Conservation (phyloP, 1,140 invertebrate species). For the Lutraria rhynchaena region DNA sequence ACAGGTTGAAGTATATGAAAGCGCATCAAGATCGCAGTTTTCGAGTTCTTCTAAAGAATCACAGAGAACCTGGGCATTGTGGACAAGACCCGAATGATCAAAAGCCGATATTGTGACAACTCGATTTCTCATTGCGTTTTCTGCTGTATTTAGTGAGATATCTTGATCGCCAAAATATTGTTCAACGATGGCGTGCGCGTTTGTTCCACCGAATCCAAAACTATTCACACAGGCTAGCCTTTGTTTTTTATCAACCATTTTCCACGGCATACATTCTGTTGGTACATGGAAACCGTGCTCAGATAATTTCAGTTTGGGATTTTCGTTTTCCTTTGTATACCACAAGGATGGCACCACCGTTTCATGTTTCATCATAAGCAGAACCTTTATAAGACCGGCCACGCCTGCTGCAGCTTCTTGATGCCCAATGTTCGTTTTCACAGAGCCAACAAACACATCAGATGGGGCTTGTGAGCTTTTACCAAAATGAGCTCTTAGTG, state of each 20-base stretch:
- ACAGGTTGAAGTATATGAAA: slow-evolving; percentile 65
- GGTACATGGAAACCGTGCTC: slow-evolving; percentile 65
- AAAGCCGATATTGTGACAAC: too few relatives aligned
- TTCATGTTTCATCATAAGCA: slow-evolving; percentile 74
- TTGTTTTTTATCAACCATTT: slow-evolving; percentile 77
- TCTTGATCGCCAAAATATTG: slow-evolving; percentile 81
- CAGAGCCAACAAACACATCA: slow-evolving; percentile 68
- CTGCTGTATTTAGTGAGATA: too few relatives aligned
- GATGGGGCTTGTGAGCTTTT: neutral
- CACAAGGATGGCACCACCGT: slow-evolving; percentile 66
- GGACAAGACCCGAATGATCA: too few relatives aligned
- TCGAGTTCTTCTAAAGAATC: neutral
- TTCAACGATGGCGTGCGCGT: slow-evolving; percentile 33
- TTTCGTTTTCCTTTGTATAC: slow-evolving; percentile 68
- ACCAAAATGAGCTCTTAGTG: slow-evolving; percentile 34
- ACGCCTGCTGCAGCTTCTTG: slow-evolving; percentile 95
- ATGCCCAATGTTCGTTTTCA: slow-evolving; percentile 76
- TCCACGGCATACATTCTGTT: slow-evolving; percentile 46
- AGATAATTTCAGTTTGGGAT: slow-evolving; percentile 37
- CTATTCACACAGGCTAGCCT: slow-evolving; percentile 31
- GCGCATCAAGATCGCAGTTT: slow-evolving; percentile 30
- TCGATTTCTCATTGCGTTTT: too few relatives aligned
- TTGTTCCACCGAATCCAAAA: slow-evolving; percentile 46
- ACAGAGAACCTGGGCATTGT: too few relatives aligned
- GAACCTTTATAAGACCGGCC: slow-evolving; percentile 91